Evolutionary conservation across 2,797 vertebrate species (phyloP).

Genomic region (Remorina albescens): DNA sequence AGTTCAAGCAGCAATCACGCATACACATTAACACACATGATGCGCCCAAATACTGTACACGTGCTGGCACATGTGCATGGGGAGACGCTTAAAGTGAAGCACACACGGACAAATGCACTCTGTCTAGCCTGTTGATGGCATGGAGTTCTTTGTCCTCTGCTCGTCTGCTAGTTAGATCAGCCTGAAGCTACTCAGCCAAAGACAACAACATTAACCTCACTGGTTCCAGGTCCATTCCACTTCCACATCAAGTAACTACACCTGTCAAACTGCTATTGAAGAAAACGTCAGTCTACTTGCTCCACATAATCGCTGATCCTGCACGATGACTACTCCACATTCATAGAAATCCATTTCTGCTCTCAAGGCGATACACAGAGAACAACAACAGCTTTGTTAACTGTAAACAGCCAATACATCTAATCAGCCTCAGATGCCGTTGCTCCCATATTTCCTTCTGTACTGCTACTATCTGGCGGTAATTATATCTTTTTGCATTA

Average conservation of each 20-base stretch:
- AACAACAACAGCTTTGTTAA: background rate
- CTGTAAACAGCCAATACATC: background rate
- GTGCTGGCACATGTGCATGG: constrained; percentile 22
- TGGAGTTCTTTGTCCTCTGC: constrained; percentile 1
- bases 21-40: constrained; percentile 35
- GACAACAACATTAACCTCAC: background rate
- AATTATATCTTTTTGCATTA: too few species aligned
- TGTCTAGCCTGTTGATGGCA: constrained; percentile 11
- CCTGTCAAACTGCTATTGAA: constrained; percentile 13
- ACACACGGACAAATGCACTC: constrained; percentile 7
- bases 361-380: background rate
- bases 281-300: constrained; percentile 19
- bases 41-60: constrained; percentile 37
- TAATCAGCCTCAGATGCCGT: background rate
- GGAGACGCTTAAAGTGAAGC: constrained; percentile 16
- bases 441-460: background rate
- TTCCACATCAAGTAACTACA: constrained; percentile 14
- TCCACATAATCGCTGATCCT: constrained; percentile 14
- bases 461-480: too few species aligned
- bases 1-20: constrained; percentile 42
- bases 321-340: background rate
- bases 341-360: background rate
- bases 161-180: background rate
- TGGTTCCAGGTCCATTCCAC: constrained; percentile 7
- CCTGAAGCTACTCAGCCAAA: constrained; percentile 3